phyloP scores from a whole-genome alignment of 2,797 vertebrate genomes.

The Pelodytes ibericus region DNA sequence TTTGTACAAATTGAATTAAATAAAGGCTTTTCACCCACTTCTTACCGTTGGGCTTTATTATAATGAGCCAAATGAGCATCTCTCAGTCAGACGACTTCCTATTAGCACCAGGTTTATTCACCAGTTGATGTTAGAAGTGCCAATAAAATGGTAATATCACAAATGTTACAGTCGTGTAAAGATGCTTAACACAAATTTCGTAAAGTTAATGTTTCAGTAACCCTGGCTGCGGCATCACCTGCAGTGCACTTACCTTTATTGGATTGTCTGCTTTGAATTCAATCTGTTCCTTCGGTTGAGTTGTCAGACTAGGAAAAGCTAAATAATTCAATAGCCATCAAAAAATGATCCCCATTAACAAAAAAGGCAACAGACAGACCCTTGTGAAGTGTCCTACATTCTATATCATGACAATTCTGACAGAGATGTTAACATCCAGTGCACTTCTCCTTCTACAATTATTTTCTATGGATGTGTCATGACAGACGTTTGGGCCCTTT shows the following conservation, averaged over 20 bases:
- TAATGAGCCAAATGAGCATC: no score
- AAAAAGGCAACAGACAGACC: conserved; percentile 30
- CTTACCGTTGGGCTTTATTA: no score
- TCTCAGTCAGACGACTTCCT: no score
- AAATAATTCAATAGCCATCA: conserved; percentile 52
- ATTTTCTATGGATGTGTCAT: background rate
- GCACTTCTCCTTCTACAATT: background rate
- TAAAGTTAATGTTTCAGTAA: background rate
- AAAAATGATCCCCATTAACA: conserved; percentile 46
- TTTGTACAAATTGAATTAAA: no score
- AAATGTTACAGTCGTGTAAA: no score
- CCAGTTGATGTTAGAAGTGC: no score
- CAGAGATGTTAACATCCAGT: conserved; percentile 9
- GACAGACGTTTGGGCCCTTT: background rate
- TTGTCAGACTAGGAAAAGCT: conserved; percentile 17
- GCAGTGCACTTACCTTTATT: conserved; percentile 1
- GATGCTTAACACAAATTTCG: no score
- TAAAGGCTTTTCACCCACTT: no score
- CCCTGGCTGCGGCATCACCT: background rate
- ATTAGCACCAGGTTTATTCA: no score
- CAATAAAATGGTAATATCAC: no score
- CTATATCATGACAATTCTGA: conserved; percentile 16
- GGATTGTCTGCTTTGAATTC: conserved; percentile 31
- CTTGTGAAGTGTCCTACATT: conserved; percentile 25
- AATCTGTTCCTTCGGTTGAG: conserved; percentile 34